Evolutionary conservation across 2,888 invertebrate genomes (phyloP).

Genomic region (Rhabditoides inermis): DNA sequence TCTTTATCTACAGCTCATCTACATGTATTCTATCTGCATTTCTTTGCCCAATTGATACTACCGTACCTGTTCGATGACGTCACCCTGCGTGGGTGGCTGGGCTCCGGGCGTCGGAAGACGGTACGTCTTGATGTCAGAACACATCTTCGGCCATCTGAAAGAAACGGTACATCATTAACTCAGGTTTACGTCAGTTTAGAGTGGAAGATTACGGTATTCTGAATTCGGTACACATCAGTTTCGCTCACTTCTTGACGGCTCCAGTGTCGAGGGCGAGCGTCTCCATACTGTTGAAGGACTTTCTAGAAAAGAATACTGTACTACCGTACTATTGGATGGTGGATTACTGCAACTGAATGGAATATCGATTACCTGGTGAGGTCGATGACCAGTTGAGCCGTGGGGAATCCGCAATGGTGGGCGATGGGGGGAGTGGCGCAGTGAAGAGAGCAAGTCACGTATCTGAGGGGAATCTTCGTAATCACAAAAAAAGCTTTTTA

Average conservation of each 20-base stretch:
- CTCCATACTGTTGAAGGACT: slow-evolving; percentile 43
- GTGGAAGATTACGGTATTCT: not conserved
- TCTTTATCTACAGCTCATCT: no score
- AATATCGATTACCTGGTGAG: slow-evolving; percentile 11
- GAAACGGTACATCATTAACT: not conserved
- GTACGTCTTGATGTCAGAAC: slow-evolving; percentile 46
- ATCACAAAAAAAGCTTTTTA: no score
- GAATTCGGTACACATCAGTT: not conserved
- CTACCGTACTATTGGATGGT: not conserved
- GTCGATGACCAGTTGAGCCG: slow-evolving; percentile 41
- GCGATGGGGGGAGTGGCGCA: slow-evolving; percentile 48
- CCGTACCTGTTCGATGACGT: no score
- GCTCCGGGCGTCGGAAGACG: slow-evolving; percentile 30
- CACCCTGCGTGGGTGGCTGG: no score
- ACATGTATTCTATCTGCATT: no score
- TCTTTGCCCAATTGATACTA: no score
- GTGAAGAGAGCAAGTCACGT: slow-evolving; percentile 47
- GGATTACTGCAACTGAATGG: not conserved
- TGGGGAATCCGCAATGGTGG: slow-evolving; percentile 40
- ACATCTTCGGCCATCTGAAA: slow-evolving; percentile 44
- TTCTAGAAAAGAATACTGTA: no score
- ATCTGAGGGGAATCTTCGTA: slow-evolving; percentile 17
- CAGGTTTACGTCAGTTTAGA: not conserved
- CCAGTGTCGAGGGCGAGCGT: slow-evolving; percentile 47
- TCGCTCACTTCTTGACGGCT: slow-evolving; percentile 32